Evolutionary conservation across 2,888 invertebrate species (phyloP), one percentile per base, ranked within the genome.

Genomic region (Exocentrus adspersus): DNA sequence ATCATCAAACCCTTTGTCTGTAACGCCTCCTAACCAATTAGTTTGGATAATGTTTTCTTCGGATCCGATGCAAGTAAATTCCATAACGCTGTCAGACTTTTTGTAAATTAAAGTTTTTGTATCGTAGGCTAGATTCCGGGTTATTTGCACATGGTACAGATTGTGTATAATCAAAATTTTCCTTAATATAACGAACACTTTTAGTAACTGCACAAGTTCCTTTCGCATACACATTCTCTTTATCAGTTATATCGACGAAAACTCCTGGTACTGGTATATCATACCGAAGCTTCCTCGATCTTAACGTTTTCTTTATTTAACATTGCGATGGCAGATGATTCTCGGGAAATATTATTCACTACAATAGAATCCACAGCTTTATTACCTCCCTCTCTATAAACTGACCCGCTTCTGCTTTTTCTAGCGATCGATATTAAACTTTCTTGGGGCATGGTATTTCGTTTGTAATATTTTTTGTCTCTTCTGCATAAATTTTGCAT

Each of bases 11-110:
- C 12, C n/a, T 4, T 21, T 46, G 5, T 21, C 1, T n/a, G 3
- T 2, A 21, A 0, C n/a, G 5, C 21, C 14, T 21, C n/a, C 46
- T 1, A 12, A 14, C 24, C 5, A 6, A 24, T 19, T 20, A 12
- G 10, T 17, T 17, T 9, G 17, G 9, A 6, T 17, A 1, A 24
- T 32, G 9, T 32, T 32, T 2, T 32, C 9, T 9, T 32, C 10
- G 6, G 61, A 48, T 48, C 48, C 37, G n/a, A 17, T 30, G 58
- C 58, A 60, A 1, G 69, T 67, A 21, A 69, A 61, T 48, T 62
- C 61, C 61, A 65, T 67, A 61, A 57, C 32, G 19, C 16, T 17
- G n/a, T 53, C 45, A 30, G 12, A 20, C 46, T 7, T 2, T 21
- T 32, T 45, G n/a, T 12, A 16, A 20, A 19, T 10, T 16, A 14